These are phyloP conservation scores for Ochlodes sylvanus DNA, from an alignment of 2,888 invertebrate species.

Conservation along the genomic window DNA sequence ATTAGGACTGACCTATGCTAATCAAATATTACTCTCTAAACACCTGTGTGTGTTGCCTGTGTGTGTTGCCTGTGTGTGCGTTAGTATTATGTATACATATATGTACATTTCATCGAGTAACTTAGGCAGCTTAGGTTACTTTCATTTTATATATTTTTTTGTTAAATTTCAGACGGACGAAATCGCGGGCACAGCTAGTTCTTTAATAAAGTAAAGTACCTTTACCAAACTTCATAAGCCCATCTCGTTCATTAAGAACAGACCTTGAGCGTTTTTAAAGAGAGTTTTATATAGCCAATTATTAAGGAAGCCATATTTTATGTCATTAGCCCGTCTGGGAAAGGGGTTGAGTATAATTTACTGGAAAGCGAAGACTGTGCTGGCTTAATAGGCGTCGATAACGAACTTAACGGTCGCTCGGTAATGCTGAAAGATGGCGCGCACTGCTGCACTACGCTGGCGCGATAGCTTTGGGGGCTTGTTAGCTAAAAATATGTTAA, in stretches of 20 bases:
- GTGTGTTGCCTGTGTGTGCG: too few species aligned
- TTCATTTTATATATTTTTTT: too few species aligned
- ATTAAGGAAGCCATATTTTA: constrained; percentile 32
- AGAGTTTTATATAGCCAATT: constrained; percentile 20
- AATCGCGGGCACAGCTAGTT: too few species aligned
- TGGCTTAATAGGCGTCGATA: constrained; percentile 32
- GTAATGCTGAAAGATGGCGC: constrained; percentile 34
- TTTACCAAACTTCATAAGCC: too few species aligned
- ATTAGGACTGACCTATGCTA: too few species aligned
- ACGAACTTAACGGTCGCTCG: constrained; percentile 32
- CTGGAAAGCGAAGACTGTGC: constrained; percentile 24
- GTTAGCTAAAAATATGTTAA: not conserved
- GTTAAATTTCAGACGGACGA: too few species aligned
- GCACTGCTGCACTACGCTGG: not conserved
- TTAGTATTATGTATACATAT: too few species aligned
- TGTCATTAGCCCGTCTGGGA: constrained; percentile 15
- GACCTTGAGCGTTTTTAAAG: constrained; percentile 3
- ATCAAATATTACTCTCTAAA: too few species aligned
- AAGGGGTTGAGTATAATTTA: constrained; percentile 34
- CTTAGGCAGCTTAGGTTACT: too few species aligned
- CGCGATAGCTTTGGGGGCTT: not conserved
- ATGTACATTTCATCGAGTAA: too few species aligned
- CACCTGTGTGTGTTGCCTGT: too few species aligned
- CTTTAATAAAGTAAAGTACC: too few species aligned
- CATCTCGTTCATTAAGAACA: not conserved